Percentiles rank a stretch among this genome's conserved stretches.
Evolutionary conservation across 2,113 vertebrate species (phyloP).

Genomic region (Mustelus asterias): DNA sequence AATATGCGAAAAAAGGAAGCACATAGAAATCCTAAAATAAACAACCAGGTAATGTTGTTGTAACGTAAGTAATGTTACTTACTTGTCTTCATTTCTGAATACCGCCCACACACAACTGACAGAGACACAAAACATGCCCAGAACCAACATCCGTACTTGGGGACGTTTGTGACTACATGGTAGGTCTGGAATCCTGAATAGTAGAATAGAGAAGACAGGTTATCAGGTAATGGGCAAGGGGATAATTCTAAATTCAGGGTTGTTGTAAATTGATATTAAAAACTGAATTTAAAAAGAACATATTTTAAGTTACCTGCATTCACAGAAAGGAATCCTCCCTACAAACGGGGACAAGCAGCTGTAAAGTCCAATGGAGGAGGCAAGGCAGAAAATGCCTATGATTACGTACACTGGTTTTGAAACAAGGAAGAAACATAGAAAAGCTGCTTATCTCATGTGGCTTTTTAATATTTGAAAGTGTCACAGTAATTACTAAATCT

Average conservation of each 20-base stretch:
- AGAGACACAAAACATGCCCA: constrained; percentile 67
- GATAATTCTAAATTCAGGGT: background rate
- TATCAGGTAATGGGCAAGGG: background rate
- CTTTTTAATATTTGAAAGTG: constrained; percentile 1
- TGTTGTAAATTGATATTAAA: background rate
- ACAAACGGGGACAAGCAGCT: constrained; percentile 85
- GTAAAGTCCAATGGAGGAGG: constrained; percentile 84
- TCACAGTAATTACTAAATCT: background rate
- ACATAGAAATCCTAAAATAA: background rate
- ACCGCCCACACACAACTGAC: constrained; percentile 79
- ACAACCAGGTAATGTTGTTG: constrained; percentile 47
- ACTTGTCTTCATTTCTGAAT: constrained; percentile 93
- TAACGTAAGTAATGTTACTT: constrained; percentile 48
- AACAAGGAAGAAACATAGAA: constrained; percentile 16
- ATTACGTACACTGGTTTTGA: constrained; percentile 71
- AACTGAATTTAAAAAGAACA: background rate
- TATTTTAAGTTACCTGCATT: constrained; percentile 67
- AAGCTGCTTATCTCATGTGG: background rate
- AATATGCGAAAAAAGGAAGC: background rate
- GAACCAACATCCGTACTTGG: constrained; percentile 73
- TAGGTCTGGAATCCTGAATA: constrained; percentile 69
- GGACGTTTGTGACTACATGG: constrained; percentile 86
- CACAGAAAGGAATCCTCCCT: constrained; percentile 75
- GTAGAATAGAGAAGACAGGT: background rate
- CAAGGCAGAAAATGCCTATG: constrained; percentile 87